Evolutionary conservation across 2,888 invertebrate species (phyloP).

Genomic region (Melieria crassipennis): DNA sequence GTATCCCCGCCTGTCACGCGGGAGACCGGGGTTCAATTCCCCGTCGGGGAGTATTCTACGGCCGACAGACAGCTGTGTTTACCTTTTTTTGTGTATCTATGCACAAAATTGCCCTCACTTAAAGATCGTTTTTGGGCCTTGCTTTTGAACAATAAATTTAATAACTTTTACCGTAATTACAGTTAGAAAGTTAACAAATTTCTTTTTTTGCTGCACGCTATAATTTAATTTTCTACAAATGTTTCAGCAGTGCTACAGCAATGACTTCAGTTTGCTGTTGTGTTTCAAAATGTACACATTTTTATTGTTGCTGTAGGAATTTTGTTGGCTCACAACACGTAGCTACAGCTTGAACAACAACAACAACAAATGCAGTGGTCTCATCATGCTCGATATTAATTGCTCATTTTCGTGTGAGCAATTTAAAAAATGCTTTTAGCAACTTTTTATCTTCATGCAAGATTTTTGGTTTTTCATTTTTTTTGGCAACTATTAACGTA

Average conservation of each 20-base stretch:
- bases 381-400: slow-evolving; percentile 2
- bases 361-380: background rate
- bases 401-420: background rate
- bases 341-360: background rate
- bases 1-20: slow-evolving; percentile 46
- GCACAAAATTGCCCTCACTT: too few relatives aligned
- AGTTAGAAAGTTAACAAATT: slow-evolving; percentile 8
- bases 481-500: background rate
- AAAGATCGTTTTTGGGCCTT: background rate
- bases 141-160: background rate
- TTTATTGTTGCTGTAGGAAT: background rate
- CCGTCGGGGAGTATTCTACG: slow-evolving; percentile 45
- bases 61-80: too few relatives aligned
- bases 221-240: slow-evolving; percentile 9
- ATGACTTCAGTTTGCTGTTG: too few relatives aligned
- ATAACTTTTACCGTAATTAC: background rate
- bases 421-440: background rate
- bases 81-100: too few relatives aligned
- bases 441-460: background rate
- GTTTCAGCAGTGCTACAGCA: background rate
- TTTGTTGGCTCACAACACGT: background rate
- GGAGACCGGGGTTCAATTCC: slow-evolving; percentile 51
- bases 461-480: background rate
- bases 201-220: slow-evolving; percentile 4
- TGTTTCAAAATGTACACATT: background rate